A percentile compares a stretch with the other conserved stretches of the same genome.
These are phyloP conservation scores for Tromatobia lineatoria DNA, from an alignment of 2,888 invertebrate species.

Conservation along the genomic window DNA sequence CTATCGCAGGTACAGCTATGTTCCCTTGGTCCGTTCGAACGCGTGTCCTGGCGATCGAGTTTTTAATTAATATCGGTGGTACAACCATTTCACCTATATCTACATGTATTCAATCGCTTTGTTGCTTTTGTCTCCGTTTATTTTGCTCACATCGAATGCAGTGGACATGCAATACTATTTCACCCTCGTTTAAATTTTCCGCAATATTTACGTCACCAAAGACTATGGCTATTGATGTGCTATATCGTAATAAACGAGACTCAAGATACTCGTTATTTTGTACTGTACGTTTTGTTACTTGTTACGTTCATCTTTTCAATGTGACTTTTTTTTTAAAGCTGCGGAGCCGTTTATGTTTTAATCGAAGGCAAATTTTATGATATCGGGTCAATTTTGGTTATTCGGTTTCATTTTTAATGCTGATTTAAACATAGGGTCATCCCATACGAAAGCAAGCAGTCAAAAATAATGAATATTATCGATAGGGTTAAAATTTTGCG, in stretches of 20 bases:
- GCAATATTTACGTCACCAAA: constrained; percentile 13
- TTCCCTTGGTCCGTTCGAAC: constrained; percentile 26
- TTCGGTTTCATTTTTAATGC: too few species aligned
- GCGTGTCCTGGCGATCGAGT: constrained; percentile 42
- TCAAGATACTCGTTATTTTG: constrained; percentile 11
- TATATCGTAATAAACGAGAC: background rate
- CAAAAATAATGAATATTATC: too few species aligned
- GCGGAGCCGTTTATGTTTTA: too few species aligned
- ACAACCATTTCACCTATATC: background rate
- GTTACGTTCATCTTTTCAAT: background rate
- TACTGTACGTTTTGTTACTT: background rate
- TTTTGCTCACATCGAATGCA: background rate
- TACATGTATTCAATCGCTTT: constrained; percentile 29
- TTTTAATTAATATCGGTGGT: constrained; percentile 65
- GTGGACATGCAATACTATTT: background rate
- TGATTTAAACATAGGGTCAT: too few species aligned
- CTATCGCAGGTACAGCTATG: constrained; percentile 29
- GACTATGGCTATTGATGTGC: background rate
- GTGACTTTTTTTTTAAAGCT: too few species aligned
- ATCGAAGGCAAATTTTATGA: too few species aligned
- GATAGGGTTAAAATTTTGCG: too few species aligned
- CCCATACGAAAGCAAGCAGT: too few species aligned
- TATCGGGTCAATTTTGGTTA: too few species aligned
- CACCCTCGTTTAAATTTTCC: constrained; percentile 20
- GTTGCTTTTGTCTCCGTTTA: background rate